phyloP scores from a whole-genome alignment of 2,113 vertebrate species.

The Coturnix japonica region DNA sequence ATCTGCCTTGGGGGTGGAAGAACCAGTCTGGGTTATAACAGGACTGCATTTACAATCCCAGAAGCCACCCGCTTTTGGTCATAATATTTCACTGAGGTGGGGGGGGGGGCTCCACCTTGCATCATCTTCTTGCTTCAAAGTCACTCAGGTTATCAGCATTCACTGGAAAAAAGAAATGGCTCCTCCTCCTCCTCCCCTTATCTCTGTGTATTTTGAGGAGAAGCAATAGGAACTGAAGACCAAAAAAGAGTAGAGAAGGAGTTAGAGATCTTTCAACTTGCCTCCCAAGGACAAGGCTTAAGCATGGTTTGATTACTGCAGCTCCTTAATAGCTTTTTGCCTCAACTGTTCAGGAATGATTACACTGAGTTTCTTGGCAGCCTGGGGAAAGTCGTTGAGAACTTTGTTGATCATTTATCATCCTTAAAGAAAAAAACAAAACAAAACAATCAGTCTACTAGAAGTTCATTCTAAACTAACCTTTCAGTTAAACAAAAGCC shows the following conservation, averaged over 20 bases:
- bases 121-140: background rate
- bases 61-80: background rate
- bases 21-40: fast-evolving
- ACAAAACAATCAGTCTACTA: background rate
- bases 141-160: background rate
- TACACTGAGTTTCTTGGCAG: background rate
- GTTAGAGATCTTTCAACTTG: background rate
- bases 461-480: background rate
- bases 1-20: background rate
- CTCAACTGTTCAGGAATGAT: background rate
- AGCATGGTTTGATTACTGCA: background rate
- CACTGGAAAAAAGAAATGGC: background rate
- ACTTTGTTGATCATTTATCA: slow-evolving; percentile 7
- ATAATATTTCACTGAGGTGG: background rate
- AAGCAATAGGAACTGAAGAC: background rate
- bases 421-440: background rate
- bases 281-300: background rate
- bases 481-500: background rate
- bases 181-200: too few relatives aligned
- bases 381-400: background rate
- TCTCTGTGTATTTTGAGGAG: background rate
- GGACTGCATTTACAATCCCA: background rate
- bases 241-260: fast-evolving
- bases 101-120: background rate
- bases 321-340: background rate